Percentiles rank a stretch among this genome's conserved stretches.
Conservation (phyloP, 1,140 invertebrate genomes). For the Lysiphlebus fabarum region DNA sequence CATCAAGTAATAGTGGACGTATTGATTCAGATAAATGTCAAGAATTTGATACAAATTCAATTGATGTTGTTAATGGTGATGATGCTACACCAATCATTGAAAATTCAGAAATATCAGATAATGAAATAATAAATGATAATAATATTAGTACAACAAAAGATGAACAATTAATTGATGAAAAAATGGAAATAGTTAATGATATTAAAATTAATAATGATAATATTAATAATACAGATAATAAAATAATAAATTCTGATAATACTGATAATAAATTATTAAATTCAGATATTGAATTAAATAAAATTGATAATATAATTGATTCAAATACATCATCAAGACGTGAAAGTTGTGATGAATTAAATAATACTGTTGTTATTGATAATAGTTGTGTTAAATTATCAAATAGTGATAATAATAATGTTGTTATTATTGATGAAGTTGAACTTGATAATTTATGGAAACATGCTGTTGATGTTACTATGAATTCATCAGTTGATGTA, state of each 20-base stretch:
- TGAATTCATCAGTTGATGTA: conserved; percentile 58
- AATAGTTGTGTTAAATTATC: conserved; percentile 35
- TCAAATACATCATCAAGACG: conserved; percentile 36
- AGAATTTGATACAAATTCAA: conserved; percentile 45
- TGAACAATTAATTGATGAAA: background rate
- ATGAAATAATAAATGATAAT: conserved; percentile 36
- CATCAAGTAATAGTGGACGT: conserved; percentile 29
- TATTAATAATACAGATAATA: conserved; percentile 26
- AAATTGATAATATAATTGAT: conserved; percentile 27
- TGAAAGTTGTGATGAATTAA: conserved; percentile 44
- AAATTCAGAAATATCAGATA: conserved; percentile 40
- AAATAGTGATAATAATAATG: conserved; percentile 43
- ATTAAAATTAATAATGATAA: conserved; percentile 17
- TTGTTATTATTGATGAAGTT: conserved; percentile 59
- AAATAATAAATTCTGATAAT: conserved; percentile 20
- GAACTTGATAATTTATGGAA: conserved; percentile 61
- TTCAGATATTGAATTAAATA: conserved; percentile 28
- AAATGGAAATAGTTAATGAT: conserved; percentile 27
- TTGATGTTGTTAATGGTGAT: conserved; percentile 45
- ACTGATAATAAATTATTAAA: too few relatives aligned
- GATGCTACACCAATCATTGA: conserved; percentile 35
- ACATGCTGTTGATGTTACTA: conserved; percentile 57
- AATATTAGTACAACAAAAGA: background rate
- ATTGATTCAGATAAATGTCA: conserved; percentile 49
- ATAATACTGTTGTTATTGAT: conserved; percentile 45